Evolutionary conservation across 2,113 vertebrate species (phyloP).

Genomic region (Etheostoma spectabile): DNA sequence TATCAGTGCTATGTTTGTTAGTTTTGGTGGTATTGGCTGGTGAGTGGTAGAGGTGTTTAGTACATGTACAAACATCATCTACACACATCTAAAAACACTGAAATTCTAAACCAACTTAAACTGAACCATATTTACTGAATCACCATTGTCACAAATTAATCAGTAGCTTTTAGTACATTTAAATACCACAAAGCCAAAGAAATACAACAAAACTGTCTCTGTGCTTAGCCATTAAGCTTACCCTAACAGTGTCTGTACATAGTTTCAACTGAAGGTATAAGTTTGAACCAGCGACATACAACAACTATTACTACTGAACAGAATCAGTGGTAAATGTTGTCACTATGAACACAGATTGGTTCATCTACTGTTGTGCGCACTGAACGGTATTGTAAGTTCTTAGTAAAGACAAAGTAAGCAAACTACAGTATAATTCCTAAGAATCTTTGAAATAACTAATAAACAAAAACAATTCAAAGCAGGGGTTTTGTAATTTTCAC

Average conservation of each 20-base stretch:
- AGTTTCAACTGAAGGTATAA: neutral
- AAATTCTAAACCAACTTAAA: neutral
- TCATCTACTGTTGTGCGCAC: neutral
- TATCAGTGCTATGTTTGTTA: conserved; percentile 3
- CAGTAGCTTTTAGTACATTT: neutral
- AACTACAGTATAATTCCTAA: neutral
- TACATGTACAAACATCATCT: neutral
- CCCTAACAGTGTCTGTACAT: neutral
- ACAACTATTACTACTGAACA: neutral
- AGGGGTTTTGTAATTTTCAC: neutral
- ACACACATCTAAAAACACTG: neutral
- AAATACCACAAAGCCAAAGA: neutral
- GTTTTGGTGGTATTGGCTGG: neutral
- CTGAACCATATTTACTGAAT: neutral
- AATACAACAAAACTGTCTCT: neutral
- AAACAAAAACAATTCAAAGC: neutral
- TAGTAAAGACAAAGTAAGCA: neutral
- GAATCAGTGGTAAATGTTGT: neutral
- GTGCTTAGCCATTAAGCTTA: neutral
- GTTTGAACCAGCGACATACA: neutral
- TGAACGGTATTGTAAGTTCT: neutral
- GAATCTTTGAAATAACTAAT: neutral
- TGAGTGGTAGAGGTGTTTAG: neutral
- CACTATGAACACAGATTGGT: neutral
- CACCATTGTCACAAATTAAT: neutral